Evolutionary conservation across 2,888 invertebrate genomes (phyloP), one percentile per base, ranked within the genome.

Genomic region (Cerastoderma edule): DNA sequence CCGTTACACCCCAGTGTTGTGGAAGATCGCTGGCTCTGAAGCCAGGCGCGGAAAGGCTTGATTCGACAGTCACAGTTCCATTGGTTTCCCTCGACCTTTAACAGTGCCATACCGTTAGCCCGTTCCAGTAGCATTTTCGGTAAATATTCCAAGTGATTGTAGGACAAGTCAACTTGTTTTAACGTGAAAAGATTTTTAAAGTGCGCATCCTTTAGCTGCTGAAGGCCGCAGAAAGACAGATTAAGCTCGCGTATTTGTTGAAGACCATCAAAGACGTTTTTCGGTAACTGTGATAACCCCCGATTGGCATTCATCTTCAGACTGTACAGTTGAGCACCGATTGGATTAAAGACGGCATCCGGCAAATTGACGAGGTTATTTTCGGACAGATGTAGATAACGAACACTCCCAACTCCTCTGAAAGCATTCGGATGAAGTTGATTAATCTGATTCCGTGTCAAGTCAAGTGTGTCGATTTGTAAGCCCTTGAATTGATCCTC

Each of bases 31-130:
- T 72, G 67, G 6, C 63, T 27, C 46, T 80, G 71, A 5, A 90
- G 69, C 89, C 89, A 89, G 24, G 82, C 77, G 16, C 84, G 76
- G n/a, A 90, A 78, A 22, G 86, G 80, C 46, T 74, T 66, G 10
- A 90, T 89, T 3, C 79, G 53, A 54, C 90, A 90, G 74, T 89
- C 87, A 78, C 90, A 90, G 32, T 85, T 67, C 90, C 89, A 90
- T 2, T 74, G 67, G 67, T 90, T 90, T 39, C 79, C 74, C 24
- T 84, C 75, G n/a, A 90, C 48, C 19, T 75, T 82, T 8, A 89
- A 64, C 10, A 71, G 53, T 6, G 67, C 63, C 60, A 88, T 68
- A 10, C 69, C 73, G 33, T 72, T 78, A 13, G 86, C 83, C 22
- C 69, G 75, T 19, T 81, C 71, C 0, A 89, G 44, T 8, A 86